Evolutionary conservation across 2,113 vertebrate genomes (phyloP).

Genomic region (Phylloscopus trochiloides): DNA sequence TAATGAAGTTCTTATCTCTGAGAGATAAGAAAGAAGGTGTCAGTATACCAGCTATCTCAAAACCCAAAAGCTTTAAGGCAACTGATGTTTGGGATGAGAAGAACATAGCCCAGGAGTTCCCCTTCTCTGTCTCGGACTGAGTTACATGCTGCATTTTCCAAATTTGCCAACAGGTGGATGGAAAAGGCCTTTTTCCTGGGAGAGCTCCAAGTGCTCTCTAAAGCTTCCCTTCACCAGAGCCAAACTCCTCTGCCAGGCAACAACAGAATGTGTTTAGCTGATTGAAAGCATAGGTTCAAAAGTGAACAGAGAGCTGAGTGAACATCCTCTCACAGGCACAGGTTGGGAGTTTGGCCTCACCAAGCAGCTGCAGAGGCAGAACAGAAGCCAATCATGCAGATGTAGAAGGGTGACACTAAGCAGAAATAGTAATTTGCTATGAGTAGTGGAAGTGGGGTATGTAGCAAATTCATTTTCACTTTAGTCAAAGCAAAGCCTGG

Average conservation of each 20-base stretch:
- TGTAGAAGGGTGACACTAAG: neutral
- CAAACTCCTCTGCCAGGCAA: neutral
- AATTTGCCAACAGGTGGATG: neutral
- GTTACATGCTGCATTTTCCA: neutral
- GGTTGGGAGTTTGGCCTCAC: neutral
- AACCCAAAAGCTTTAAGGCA: neutral
- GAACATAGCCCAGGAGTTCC: neutral
- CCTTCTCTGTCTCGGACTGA: neutral
- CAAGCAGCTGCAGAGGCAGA: neutral
- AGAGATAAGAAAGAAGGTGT: neutral
- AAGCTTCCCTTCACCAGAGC: neutral
- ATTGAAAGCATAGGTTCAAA: neutral
- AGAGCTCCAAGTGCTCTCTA: neutral
- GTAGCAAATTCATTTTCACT: neutral
- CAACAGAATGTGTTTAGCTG: neutral
- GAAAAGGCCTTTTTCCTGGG: neutral
- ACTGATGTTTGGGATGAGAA: neutral
- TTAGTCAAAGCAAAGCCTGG: neutral
- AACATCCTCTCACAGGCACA: neutral
- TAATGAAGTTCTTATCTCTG: neutral
- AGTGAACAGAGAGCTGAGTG: neutral
- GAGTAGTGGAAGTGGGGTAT: neutral
- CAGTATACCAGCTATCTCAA: neutral
- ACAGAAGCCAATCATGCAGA: neutral
- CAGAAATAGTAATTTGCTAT: neutral